Evolutionary conservation across 2,113 vertebrate genomes (phyloP), one percentile per base, ranked within the genome.

Genomic region (Pelodiscus sinensis): DNA sequence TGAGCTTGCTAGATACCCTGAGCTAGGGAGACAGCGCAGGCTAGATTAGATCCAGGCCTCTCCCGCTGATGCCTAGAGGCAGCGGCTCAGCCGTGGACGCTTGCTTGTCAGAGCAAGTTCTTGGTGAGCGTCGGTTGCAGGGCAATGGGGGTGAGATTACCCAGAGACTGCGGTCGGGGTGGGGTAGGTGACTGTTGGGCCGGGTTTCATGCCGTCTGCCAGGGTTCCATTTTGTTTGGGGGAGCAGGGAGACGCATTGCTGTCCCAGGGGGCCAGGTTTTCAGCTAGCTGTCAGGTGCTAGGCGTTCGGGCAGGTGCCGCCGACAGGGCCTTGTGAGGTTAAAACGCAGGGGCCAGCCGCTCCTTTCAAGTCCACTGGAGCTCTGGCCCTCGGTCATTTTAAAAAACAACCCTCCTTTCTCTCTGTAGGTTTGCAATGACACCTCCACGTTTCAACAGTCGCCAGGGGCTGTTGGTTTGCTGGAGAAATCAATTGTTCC

Each of bases 361-460:
- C 0, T 1, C 81, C 0, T 31, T 31, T 65, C 31, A 29, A 65
- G 62, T 16, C 29, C 31, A 3, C 31, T 57, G 1, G 73, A 65
- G 25, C 27, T 18, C 82, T 58, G 55, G 81, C 44, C 56, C 73
- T 29, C 0, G n/a, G 54, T 58, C 81, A 38, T 31, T 87, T 5
- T 6, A 9, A 50, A 75, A 86, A 92, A 94, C n/a, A 79, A 44
- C 38, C 77, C 35, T 12, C 16, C 18, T 94, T 96, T 90, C 81
- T 88, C 81, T 94, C 78, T 90, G 94, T 90, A 92, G 91, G 71
- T 19, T 92, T 96, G 86, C 94, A n/a, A 82, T 81, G 86, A 90
- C 84, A 80, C 50, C 79, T 92, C 56, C 35, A 79, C 27, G 93
- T 92, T 93, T 54, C 93, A 90, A 87, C 94, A 89, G 44, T 56